Evolutionary conservation across 2,888 invertebrate genomes (phyloP).

Genomic region (Trichacis sp.): DNA sequence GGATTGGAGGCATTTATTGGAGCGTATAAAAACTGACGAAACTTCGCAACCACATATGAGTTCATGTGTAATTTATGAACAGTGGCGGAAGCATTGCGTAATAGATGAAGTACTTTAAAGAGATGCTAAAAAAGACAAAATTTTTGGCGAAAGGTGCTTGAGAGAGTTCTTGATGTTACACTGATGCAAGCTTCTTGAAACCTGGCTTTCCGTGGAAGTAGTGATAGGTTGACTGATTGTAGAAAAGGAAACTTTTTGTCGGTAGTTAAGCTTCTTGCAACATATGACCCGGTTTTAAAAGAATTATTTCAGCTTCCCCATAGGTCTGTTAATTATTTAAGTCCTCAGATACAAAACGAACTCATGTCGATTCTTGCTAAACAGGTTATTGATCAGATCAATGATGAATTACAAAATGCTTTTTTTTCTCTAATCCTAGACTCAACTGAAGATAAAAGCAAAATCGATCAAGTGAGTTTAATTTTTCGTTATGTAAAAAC

Average conservation of each 20-base stretch:
- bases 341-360: slow-evolving; percentile 18
- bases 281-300: not conserved
- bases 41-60: not conserved
- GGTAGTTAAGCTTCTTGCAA: not conserved
- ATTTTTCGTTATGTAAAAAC: slow-evolving; percentile 8
- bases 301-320: not conserved
- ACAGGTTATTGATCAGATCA: slow-evolving; percentile 1
- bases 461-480: slow-evolving; percentile 16
- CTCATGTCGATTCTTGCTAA: slow-evolving; percentile 1
- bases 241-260: not conserved
- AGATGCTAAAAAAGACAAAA: no score
- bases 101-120: not conserved
- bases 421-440: slow-evolving; percentile 12
- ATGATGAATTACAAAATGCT: not conserved
- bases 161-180: not conserved
- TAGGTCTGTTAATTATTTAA: slow-evolving; percentile 10
- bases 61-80: not conserved
- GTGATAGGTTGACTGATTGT: not conserved
- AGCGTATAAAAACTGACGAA: not conserved
- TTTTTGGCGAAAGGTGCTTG: slow-evolving; percentile 2
- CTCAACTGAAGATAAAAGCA: slow-evolving; percentile 17
- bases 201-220: slow-evolving; percentile 2
- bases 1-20: not conserved
- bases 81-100: not conserved
- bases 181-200: not conserved